Base-by-base conservation (phyloP, 2,888 invertebrate species). In the Caenorhabditis zanzibari region DNA sequence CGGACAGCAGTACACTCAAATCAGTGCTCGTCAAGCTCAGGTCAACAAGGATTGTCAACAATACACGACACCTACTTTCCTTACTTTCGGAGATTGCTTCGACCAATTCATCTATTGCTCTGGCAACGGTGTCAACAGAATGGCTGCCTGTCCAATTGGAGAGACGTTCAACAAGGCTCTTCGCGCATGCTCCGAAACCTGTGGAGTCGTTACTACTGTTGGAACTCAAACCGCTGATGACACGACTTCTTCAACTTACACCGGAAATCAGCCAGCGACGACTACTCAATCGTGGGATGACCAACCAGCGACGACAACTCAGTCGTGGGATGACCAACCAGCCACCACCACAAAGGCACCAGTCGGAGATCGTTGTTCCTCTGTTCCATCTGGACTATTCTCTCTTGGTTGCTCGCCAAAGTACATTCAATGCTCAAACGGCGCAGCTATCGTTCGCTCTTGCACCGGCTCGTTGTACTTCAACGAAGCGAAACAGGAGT, bases 91-190 rank as follows among this genome's bases (percentile, higher is more conserved):
- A 52, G 54, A 81, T 14, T 88, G 88, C 59, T 80, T 80, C 66
- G 76, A 80, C 59, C 81, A 88, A 61, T 88, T 88, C 69, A 74
- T 87, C 52, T 85, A 85, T 58, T 88, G 88, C 56, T 76, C 76
- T 44, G 81, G 81, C 16, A 76, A 69, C 10, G 77, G 81, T 10
- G 28, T 75, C 47, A 84, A 85, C 61, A 35, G 85, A 54, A 84
- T 88, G 61, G 87, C 87, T 12, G 87, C 85, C 22, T 87, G 87
- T 52, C 85, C 87, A 35, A 77, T 85, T 19, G 87, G 87, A 38
- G 87, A 87, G 38, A 58, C 79, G 0, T 87, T 85, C 44, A 84
- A 85, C 64, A 80, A 69, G 26, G 32, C 61, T 38, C 38, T 58
- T 16, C 59, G 68, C 32, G 47, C 77, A 38, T 82, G 82, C 35